These are phyloP conservation scores for Enoplosus armatus DNA, from an alignment of 2,797 vertebrate genomes.

Conservation along the genomic window DNA sequence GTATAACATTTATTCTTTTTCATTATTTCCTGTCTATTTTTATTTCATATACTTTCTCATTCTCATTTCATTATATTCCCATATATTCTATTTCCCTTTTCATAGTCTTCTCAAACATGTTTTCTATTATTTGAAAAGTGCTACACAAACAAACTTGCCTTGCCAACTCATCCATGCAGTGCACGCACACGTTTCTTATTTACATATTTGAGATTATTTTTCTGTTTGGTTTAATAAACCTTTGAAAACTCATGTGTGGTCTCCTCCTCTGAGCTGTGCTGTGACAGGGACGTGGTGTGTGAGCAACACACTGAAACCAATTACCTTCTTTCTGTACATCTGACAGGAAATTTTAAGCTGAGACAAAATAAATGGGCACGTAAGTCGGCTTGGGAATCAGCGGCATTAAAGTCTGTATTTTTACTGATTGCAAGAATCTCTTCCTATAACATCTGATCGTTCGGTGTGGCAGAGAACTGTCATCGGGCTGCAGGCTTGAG, in stretches of 20 bases:
- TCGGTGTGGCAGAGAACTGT: slow-evolving; percentile 40
- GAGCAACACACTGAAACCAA: slow-evolving; percentile 52
- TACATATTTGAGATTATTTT: slow-evolving; percentile 40
- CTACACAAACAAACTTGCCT: slow-evolving; percentile 2
- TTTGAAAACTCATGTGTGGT: slow-evolving; percentile 12
- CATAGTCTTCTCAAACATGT: neutral
- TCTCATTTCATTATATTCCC: neutral
- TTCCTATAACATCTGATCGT: slow-evolving; percentile 48
- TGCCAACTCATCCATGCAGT: neutral
- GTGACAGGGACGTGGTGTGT: neutral
- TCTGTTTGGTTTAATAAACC: slow-evolving; percentile 36
- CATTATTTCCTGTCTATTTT: slow-evolving; percentile 2
- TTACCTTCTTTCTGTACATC: slow-evolving; percentile 55
- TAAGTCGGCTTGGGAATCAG: slow-evolving; percentile 39
- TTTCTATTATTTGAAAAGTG: slow-evolving; percentile 6
- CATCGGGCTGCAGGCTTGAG: slow-evolving; percentile 57
- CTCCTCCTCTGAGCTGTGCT: slow-evolving; percentile 23
- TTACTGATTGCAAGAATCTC: slow-evolving; percentile 50
- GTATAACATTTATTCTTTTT: neutral
- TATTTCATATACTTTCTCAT: neutral
- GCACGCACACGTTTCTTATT: slow-evolving; percentile 17
- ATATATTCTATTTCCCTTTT: neutral
- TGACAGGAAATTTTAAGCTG: slow-evolving; percentile 49
- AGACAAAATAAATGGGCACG: slow-evolving; percentile 51
- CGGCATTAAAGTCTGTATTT: slow-evolving; percentile 55